A percentile compares a stretch with the other conserved stretches of the same genome.
phyloP scores from a whole-genome alignment of 2,797 vertebrate genomes.

The Merluccius polli region DNA sequence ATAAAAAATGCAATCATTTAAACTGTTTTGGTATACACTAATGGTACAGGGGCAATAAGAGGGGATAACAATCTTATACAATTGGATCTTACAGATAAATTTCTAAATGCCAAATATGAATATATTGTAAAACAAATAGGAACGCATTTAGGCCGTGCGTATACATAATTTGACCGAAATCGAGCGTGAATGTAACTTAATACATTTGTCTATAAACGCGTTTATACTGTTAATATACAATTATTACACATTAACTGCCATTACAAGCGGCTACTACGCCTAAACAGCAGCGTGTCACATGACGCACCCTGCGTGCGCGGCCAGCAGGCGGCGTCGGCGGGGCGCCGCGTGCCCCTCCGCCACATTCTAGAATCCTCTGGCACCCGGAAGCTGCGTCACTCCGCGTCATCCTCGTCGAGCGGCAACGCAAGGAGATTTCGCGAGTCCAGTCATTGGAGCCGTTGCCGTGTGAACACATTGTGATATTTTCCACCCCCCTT shows the following conservation, averaged over 20 bases:
- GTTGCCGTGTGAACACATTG: slow-evolving; percentile 33
- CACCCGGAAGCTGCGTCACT: slow-evolving; percentile 53
- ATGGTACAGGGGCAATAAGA: not conserved
- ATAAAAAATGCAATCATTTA: not conserved
- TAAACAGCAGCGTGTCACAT: not conserved
- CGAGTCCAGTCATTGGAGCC: slow-evolving; percentile 33
- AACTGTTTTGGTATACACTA: slow-evolving; percentile 49
- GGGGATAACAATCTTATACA: no score
- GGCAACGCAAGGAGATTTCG: slow-evolving; percentile 46
- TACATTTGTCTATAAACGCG: not conserved
- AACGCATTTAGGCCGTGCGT: not conserved
- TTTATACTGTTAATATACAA: no score
- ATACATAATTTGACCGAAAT: not conserved
- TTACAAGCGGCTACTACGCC: not conserved
- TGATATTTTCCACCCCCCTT: no score
- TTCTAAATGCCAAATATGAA: not conserved
- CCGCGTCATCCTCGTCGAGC: slow-evolving; percentile 33
- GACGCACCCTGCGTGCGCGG: no score
- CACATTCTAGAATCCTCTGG: slow-evolving; percentile 72
- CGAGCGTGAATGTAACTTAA: not conserved
- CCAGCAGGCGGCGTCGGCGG: no score
- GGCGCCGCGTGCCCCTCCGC: no score
- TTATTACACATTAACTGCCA: not conserved
- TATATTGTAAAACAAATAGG: not conserved
- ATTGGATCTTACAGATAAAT: not conserved